Conservation (phyloP, 2,113 vertebrate species). For the Percina caprodes region DNA sequence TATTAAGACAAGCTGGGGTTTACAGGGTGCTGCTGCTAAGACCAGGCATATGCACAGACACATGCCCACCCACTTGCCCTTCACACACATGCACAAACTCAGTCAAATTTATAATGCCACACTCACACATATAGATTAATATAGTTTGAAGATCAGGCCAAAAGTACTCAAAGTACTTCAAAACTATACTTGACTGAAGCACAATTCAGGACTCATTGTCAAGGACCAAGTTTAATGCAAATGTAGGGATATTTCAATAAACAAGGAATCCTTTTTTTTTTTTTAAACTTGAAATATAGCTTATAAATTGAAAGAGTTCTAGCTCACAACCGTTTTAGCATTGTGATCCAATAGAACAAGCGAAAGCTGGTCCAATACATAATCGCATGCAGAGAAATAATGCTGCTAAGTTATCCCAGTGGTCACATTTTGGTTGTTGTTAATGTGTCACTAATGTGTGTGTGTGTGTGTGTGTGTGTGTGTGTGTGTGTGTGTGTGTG, state of each 20-base stretch:
- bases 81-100: slow-evolving; percentile 11
- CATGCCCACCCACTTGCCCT: slow-evolving; percentile 45
- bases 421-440: slow-evolving; percentile 69
- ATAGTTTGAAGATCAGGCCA: slow-evolving; percentile 40
- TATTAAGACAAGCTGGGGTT: slow-evolving; percentile 59
- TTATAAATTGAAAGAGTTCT: slow-evolving; percentile 28
- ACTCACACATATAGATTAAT: slow-evolving; percentile 24
- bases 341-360: slow-evolving; percentile 19
- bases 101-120: slow-evolving; percentile 7
- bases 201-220: slow-evolving; percentile 43
- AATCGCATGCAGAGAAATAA: slow-evolving; percentile 61
- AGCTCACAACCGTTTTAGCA: not conserved
- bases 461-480: slow-evolving; percentile 12
- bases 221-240: slow-evolving; percentile 48
- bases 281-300: slow-evolving; percentile 13
- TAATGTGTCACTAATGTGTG: slow-evolving; percentile 74
- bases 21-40: slow-evolving; percentile 49
- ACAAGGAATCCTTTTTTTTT: slow-evolving; percentile 8
- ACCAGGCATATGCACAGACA: slow-evolving; percentile 52
- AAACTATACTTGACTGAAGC: slow-evolving; percentile 59
- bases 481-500: slow-evolving; percentile 45
- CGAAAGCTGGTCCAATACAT: slow-evolving; percentile 32
- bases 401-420: slow-evolving; percentile 68
- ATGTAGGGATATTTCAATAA: slow-evolving; percentile 34
- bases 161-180: slow-evolving; percentile 63